Percentiles rank a stretch among this genome's conserved stretches.
These are phyloP conservation scores for Myiothlypis chrysogaster DNA, from an alignment of 2,797 vertebrate species.

Conservation along the genomic window DNA sequence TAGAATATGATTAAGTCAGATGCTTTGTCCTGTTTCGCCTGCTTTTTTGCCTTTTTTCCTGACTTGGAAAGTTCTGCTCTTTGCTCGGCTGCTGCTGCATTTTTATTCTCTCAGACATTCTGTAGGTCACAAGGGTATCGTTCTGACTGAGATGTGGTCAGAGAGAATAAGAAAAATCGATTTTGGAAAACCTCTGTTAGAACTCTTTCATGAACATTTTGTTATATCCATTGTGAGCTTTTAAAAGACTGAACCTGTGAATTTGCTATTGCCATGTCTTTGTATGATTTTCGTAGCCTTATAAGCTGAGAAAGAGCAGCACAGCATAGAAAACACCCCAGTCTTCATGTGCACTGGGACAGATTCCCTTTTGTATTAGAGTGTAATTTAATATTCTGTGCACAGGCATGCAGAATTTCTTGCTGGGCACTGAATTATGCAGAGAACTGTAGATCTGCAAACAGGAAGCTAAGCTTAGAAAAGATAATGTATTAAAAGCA, in stretches of 20 bases:
- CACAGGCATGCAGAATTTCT: slow-evolving; percentile 57
- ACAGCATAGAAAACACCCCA: slow-evolving; percentile 14
- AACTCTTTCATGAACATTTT: slow-evolving; percentile 40
- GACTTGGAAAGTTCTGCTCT: slow-evolving; percentile 49
- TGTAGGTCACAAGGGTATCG: slow-evolving; percentile 41
- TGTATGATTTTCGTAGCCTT: slow-evolving; percentile 17
- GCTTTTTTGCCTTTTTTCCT: slow-evolving; percentile 16
- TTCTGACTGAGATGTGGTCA: slow-evolving; percentile 48
- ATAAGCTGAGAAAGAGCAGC: slow-evolving; percentile 30
- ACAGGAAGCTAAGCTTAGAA: slow-evolving; percentile 56
- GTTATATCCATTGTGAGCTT: slow-evolving; percentile 56
- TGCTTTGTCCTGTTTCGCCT: slow-evolving; percentile 40
- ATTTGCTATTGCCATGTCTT: slow-evolving; percentile 47
- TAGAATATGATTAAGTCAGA: slow-evolving; percentile 36
- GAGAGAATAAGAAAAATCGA: slow-evolving; percentile 61
- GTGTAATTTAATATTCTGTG: slow-evolving; percentile 50
- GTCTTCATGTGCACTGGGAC: neutral
- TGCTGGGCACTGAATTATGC: slow-evolving; percentile 62
- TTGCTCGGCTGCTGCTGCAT: slow-evolving; percentile 46
- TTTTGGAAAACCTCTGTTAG: slow-evolving; percentile 58
- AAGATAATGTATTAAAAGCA: slow-evolving; percentile 38
- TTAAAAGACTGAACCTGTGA: slow-evolving; percentile 50
- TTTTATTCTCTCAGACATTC: slow-evolving; percentile 60
- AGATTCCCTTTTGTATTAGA: slow-evolving; percentile 51
- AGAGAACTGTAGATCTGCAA: slow-evolving; percentile 52